These are phyloP conservation scores for Rhabdornis inornatus DNA, from an alignment of 2,113 vertebrate genomes.

Conservation along the genomic window DNA sequence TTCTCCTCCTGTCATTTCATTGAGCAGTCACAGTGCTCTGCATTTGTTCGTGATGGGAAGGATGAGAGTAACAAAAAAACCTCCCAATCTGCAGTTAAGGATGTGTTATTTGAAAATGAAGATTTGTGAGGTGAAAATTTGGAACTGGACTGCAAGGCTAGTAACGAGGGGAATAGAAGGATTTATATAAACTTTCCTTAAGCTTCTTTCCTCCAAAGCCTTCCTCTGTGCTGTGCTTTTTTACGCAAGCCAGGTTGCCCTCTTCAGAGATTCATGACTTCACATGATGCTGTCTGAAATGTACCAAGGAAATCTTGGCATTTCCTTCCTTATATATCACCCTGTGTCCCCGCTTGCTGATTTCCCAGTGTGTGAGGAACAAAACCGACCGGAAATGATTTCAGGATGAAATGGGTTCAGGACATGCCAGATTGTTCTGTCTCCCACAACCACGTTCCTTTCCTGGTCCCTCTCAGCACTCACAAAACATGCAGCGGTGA, in stretches of 20 bases:
- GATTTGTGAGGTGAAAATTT: background rate
- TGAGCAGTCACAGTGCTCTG: background rate
- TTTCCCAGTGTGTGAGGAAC: background rate
- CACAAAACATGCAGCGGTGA: fast-evolving
- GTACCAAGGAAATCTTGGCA: background rate
- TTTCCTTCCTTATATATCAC: background rate
- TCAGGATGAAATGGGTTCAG: background rate
- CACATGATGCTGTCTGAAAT: background rate
- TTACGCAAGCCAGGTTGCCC: background rate
- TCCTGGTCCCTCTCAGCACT: background rate
- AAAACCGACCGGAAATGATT: background rate
- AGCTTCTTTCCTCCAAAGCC: background rate
- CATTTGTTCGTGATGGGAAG: background rate
- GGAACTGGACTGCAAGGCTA: background rate
- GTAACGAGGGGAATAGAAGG: background rate
- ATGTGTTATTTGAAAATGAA: background rate
- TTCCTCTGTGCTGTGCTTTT: background rate
- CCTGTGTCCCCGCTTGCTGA: background rate
- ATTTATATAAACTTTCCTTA: background rate
- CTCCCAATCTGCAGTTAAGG: background rate
- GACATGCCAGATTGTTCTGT: background rate
- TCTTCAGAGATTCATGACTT: background rate
- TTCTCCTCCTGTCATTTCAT: background rate
- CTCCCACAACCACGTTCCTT: fast-evolving
- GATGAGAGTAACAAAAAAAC: background rate